Evolutionary conservation across 2,113 vertebrate species (phyloP), one percentile per base, ranked within the genome.

Genomic region (Camelus bactrianus): DNA sequence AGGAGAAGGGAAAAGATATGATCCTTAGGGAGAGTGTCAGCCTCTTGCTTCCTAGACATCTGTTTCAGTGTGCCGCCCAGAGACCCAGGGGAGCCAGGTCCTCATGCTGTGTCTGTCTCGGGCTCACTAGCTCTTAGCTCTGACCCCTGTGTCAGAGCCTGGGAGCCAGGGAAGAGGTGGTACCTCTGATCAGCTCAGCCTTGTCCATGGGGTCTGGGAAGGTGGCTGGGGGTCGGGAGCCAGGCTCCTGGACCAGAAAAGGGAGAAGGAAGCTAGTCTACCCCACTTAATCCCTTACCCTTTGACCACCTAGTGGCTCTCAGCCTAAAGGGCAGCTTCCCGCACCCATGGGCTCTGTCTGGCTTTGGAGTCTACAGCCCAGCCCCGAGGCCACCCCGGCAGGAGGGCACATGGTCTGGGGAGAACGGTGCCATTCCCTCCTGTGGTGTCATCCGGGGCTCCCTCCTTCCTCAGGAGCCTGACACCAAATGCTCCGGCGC

Each of bases 291-390:
- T 22, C 35, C 46, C 76, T 7, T 22, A 46, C 30, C 54, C 48
- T 26, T 7, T 0, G 10, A 69, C 35, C 26, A 20, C 2, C 19
- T 16, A 19, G 16, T 0, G 30, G 28, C 38, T 17, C 19, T 12
- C 3, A 1, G 50, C 42, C 73, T 42, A 0, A 67, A 54, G 48
- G 14, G 28, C 1, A 52, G 69, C 73, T 50, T 26, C 9, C 1
- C 19, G 20, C 12, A 32, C 38, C 12, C 42, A 26, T 0, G 0
- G 3, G 32, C 20, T 19, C 32, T 32, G 52, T 26, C 52, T 2
- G 11, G 19, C n/a, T 13, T 14, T 11, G 12, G 77, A 65, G 42
- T 8, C 42, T 1, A 24, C 12, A 13, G 19, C 12, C 11, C 3
- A 17, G 19, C 16, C 17, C 12, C 0, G 8, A 56, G 42, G 58